phyloP scores from a whole-genome alignment of 2,797 vertebrate species.

The Spinus pinus region DNA sequence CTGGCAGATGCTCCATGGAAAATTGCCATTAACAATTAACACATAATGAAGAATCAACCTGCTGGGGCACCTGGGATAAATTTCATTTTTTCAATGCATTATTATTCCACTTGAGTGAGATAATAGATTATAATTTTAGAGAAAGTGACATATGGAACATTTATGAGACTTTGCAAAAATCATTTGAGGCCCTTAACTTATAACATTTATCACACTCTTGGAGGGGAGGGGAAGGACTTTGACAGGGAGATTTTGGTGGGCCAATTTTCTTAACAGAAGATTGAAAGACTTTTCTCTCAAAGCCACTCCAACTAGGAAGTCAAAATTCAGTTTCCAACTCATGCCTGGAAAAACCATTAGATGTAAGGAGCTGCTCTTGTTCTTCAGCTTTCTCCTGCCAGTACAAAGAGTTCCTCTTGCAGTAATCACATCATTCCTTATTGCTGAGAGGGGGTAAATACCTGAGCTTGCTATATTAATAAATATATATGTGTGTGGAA shows the following conservation, averaged over 20 bases:
- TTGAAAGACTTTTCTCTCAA: background rate
- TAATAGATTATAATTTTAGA: conserved; percentile 61
- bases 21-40: conserved; percentile 60
- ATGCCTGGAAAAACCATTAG: background rate
- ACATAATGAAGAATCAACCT: conserved; percentile 64
- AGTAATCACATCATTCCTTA: background rate
- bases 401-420: background rate
- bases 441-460: background rate
- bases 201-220: background rate
- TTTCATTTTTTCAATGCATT: conserved; percentile 42
- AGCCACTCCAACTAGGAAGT: background rate
- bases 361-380: background rate
- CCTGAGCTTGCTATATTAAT: background rate
- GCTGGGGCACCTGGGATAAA: conserved; percentile 59
- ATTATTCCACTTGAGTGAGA: conserved; percentile 60
- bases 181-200: conserved; percentile 35
- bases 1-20: conserved; percentile 61
- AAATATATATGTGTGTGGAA: background rate
- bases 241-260: background rate
- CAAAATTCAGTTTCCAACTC: background rate
- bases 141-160: conserved; percentile 58
- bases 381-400: background rate
- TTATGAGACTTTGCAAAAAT: conserved; percentile 40
- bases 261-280: background rate
- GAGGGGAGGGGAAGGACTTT: background rate